phyloP scores from a whole-genome alignment of 2,888 invertebrate genomes.

The Lycophotia porphyrea region DNA sequence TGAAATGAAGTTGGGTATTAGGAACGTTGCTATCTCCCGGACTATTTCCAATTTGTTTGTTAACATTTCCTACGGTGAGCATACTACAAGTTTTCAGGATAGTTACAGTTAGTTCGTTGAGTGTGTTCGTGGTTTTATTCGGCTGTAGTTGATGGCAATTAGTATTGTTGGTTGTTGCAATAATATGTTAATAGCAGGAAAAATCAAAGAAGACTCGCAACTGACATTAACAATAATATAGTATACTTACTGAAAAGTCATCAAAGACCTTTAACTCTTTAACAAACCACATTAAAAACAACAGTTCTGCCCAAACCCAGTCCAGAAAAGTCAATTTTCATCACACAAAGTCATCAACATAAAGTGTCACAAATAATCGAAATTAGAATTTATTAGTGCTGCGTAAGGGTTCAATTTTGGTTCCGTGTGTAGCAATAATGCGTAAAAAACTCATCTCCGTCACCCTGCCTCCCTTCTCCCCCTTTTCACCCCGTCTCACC shows the following conservation, averaged over 20 bases:
- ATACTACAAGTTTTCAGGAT: constrained; percentile 56
- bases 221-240: no score
- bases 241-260: neutral
- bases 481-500: constrained; percentile 60
- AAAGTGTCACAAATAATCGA: constrained; percentile 83
- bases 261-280: neutral
- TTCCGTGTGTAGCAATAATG: constrained; percentile 89
- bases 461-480: constrained; percentile 68
- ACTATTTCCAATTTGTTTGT: constrained; percentile 86
- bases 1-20: constrained; percentile 88
- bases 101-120: constrained; percentile 47
- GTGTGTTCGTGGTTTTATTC: constrained; percentile 41
- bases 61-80: constrained; percentile 74
- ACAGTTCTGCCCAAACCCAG: constrained; percentile 30
- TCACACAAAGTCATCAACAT: constrained; percentile 66
- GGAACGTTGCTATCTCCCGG: constrained; percentile 82
- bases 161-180: neutral
- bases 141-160: constrained; percentile 26
- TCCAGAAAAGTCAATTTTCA: constrained; percentile 59
- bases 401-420: constrained; percentile 84
- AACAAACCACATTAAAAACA: constrained; percentile 19
- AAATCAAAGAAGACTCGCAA: neutral
- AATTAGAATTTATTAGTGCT: constrained; percentile 87
- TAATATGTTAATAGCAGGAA: no score
- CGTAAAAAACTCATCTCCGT: constrained; percentile 90